Base-by-base conservation (phyloP, 2,888 invertebrate genomes). In the Gnatocerus cornutus region DNA sequence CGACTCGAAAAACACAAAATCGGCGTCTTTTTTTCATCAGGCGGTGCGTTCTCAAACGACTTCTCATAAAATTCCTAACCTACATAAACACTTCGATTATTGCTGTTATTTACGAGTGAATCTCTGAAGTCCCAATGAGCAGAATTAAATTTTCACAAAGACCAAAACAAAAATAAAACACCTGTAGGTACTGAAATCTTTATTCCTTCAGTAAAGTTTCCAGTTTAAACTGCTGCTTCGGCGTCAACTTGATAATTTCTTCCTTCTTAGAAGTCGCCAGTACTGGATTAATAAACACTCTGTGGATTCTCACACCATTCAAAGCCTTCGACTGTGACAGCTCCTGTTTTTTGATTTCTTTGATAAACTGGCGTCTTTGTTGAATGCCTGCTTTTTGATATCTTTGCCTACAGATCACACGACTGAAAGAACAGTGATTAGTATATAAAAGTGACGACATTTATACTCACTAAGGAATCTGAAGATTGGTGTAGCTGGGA, bases 361-460 rank as follows among this genome's bases (percentile, higher is more conserved):
- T 87, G 84, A 89, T 88, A 74, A 91, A 88, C 75, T 91, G 90
- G 50, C 84, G 87, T 53, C 87, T 87, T 74, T 88, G 89, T 12
- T 86, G 85, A 59, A 85, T 84, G 46, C 86, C 87, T 0, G 87
- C 85, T 81, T 84, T 85, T 73, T 87, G 86, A 76, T 89, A 89
- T 56, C 91, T 87, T 74, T 89, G 89, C 3, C 90, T 88, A 79
- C 91, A 91, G 9, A 90, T 87, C n/a, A 90, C 89, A 46, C 88
- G 83, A 80, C 91, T 91, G 27, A 27, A 16, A n/a, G 37, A 10
- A 14, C 30, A 30, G 30, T 16, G 14, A 12, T 13, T 14, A 13
- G 10, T 3, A 30, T 9, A n/a, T n/a, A 21, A 21, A 21, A 21
- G 2, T 21, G 21, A 21, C 21, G 21, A n/a, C n/a, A n/a, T 33